phyloP scores from a whole-genome alignment of 2,113 vertebrate species.

The Rattus norvegicus region GRCr8 NC_086027.1:88155001-88155500 shows the following conservation, averaged over 20 bases:
- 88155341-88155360: neutral
- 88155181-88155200: neutral
- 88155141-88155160: neutral
- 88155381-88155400: neutral
- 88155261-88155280: neutral
- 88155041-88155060: neutral
- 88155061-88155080: neutral
- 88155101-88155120: neutral
- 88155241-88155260: neutral
- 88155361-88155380: neutral
- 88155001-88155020: neutral
- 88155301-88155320: neutral
- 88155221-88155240: neutral
- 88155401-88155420: slow-evolving; percentile 7
- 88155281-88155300: neutral
- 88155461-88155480: neutral
- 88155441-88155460: neutral
- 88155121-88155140: neutral
- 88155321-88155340: neutral
- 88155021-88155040: neutral
- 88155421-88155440: neutral
- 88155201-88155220: neutral
- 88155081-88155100: neutral
- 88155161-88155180: neutral
- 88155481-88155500: neutral